Evolutionary conservation across 2,113 vertebrate species (phyloP), one percentile per base, ranked within the genome.

Genomic region (Acanthisitta chloris): DNA sequence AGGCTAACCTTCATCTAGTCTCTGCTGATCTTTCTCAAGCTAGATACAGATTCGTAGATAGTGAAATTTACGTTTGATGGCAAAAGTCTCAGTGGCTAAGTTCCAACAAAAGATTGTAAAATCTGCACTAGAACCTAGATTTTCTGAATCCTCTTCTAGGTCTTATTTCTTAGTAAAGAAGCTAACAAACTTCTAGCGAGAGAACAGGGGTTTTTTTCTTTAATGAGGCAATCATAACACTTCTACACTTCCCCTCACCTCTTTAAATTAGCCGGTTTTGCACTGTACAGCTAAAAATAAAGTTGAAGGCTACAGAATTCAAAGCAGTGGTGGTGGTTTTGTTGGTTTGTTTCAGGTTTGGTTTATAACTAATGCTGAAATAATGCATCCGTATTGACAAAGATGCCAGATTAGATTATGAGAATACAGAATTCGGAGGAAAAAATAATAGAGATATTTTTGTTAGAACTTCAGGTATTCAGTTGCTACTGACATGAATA

Each of bases 41-140:
- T 49, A 46, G 74, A 88, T 96, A 73, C 46, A 91, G 59, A 43
- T 12, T 95, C 95, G 94, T 73, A 96, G 94, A 66, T 65, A 92
- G 88, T 79, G 79, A 84, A 95, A 91, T 90, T 91, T 96, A 52
- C 72, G 66, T 94, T 90, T 86, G 77, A 64, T 49, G 61, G 77
- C 67, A 91, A 81, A 95, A 96, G 62, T 77, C 51, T 83, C 85
- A 82, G 57, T 12, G 85, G 33, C n/a, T n/a, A 90, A 90, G 78
- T 92, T 54, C 77, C 93, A 95, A 97, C 70, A 93, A 97, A 96
- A 85, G 77, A 80, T 95, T 92, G 54, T 87, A 86, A 92, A 92
- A 86, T 38, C n/a, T 88, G 6, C 17, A 57, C 61, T 92, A 83
- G 97, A 95, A 43, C 17, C 31, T 88, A 81, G 71, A 86, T 77